These are phyloP conservation scores for Muscicapa comitata DNA, from an alignment of 2,797 vertebrate genomes.

Conservation along the genomic window DNA sequence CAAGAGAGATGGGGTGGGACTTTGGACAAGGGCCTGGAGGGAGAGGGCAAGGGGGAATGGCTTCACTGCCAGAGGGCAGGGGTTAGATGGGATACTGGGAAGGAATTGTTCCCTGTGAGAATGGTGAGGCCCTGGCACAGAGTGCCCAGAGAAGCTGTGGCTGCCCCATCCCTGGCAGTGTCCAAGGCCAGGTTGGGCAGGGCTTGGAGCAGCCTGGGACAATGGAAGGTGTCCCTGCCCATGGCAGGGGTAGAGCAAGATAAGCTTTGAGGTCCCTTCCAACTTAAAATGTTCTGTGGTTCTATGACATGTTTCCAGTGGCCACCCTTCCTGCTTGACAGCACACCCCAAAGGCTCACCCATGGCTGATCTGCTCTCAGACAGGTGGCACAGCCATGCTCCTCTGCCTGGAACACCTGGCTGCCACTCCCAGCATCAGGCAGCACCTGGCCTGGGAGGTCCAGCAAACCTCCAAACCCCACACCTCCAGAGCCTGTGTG, in stretches of 20 bases:
- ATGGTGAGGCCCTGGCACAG: accelerated
- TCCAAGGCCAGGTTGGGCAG: accelerated
- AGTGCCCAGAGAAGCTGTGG: accelerated
- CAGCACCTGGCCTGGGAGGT: background rate
- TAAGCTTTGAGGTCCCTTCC: background rate
- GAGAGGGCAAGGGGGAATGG: background rate
- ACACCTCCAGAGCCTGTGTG: background rate
- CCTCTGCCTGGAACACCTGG: background rate
- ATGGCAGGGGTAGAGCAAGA: accelerated
- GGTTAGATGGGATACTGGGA: accelerated
- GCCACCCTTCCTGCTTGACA: background rate
- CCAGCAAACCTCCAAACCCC: background rate
- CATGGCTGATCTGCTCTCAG: accelerated
- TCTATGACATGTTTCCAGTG: background rate
- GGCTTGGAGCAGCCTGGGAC: accelerated
- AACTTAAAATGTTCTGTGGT: background rate
- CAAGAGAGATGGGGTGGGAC: background rate
- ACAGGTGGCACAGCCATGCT: accelerated
- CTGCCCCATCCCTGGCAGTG: background rate
- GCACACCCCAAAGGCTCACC: background rate
- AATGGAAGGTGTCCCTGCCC: background rate
- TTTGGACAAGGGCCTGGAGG: accelerated
- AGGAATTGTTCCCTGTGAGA: accelerated
- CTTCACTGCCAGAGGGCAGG: background rate
- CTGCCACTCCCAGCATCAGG: background rate